Evolutionary conservation across 2,113 vertebrate genomes (phyloP), one percentile per base, ranked within the genome.

Genomic region (Neolamprologus ventralis): DNA sequence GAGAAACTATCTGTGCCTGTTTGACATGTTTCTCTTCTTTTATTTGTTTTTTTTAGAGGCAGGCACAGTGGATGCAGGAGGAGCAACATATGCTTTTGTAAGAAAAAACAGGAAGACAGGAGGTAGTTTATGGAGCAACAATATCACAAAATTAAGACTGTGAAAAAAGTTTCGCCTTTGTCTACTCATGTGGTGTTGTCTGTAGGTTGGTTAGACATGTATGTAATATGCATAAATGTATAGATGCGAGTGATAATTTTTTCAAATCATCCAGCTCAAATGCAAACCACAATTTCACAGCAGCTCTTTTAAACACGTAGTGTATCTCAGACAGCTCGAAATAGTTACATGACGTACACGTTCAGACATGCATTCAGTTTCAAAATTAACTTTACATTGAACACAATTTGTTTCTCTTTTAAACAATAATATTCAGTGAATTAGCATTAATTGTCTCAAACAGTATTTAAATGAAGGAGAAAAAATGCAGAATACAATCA

Each of bases 281-380:
- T 28, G 23, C 7, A 55, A 57, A 57, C 54, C 54, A 57, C 54
- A 55, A 13, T 14, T 57, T 28, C 1, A 57, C 13, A 57, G 55
- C 13, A 16, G 55, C 4, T 57, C 23, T 55, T 26, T 57, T 57
- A 14, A 57, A 14, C 54, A 57, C 0, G 0, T 57, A 57, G 0
- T 28, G 54, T 8, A 57, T 2, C 54, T 57, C 23, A 57, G 6
- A 26, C 23, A 57, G 54, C 7, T 7, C 1, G 1, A 7, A 55
- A 55, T 12, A 55, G 6, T 13, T 55, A 13, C n/a, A 55, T 23
- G 53, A 54, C 5, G 51, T 53, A 21, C n/a, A 55, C 0, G 11
- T 55, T 55, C 54, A 55, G 12, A 0, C 54, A 55, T 55, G 21
- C 21, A 0, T 55, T 26, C 21, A 23, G 53, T 7, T 55, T 55